Percentiles rank a stretch among this genome's conserved stretches.
Conservation (phyloP, 2,113 vertebrate genomes). For the Rhabdomys dilectus region DNA sequence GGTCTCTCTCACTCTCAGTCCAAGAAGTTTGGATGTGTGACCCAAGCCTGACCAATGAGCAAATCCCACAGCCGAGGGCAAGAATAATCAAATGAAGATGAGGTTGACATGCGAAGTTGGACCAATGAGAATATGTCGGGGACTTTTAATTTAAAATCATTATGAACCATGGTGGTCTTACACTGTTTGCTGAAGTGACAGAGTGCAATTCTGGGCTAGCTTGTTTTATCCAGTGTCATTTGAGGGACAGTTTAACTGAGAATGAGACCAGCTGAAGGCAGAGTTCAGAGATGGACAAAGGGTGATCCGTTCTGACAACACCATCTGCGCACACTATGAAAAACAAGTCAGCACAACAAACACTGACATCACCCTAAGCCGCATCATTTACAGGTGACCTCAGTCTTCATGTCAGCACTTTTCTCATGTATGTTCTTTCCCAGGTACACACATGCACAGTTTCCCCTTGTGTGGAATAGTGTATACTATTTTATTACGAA, state of each 20-base stretch:
- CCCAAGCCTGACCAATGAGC: background rate
- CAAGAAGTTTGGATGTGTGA: background rate
- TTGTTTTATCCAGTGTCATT: background rate
- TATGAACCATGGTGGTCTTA: background rate
- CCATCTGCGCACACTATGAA: background rate
- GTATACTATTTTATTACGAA: background rate
- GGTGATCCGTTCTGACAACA: background rate
- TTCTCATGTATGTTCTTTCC: background rate
- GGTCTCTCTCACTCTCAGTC: background rate
- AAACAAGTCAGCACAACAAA: background rate
- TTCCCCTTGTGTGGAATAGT: background rate
- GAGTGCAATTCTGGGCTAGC: background rate
- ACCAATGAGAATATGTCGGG: background rate
- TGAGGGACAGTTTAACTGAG: background rate
- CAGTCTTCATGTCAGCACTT: background rate
- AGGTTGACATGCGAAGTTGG: background rate
- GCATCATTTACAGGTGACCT: background rate
- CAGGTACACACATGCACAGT: background rate
- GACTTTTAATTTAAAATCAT: background rate
- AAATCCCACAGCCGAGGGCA: background rate
- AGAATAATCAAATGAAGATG: background rate
- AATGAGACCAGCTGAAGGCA: conserved; percentile 3
- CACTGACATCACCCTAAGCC: background rate
- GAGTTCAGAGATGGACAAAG: background rate
- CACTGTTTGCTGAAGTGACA: background rate